Evolutionary conservation across 2,888 invertebrate species (phyloP).

Genomic region (Schizaphis graminum): DNA sequence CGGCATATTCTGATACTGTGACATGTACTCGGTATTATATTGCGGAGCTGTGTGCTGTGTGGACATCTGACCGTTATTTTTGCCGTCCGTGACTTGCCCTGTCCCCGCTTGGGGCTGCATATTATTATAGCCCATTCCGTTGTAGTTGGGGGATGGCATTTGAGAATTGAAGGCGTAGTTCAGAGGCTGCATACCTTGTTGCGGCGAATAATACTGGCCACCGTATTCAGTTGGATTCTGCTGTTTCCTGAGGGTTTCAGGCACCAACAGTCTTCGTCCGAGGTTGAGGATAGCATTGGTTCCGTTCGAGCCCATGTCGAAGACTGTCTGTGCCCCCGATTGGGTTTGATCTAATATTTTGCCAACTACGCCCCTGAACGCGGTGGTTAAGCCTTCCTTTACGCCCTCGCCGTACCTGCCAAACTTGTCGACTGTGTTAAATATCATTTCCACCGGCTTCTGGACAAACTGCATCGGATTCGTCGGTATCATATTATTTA

Average conservation of each 20-base stretch:
- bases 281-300: neutral
- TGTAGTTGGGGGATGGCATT: neutral
- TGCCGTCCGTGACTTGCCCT: neutral
- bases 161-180: neutral
- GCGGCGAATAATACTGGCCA: neutral
- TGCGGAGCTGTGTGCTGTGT: neutral
- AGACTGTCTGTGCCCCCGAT: neutral
- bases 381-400: neutral
- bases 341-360: neutral
- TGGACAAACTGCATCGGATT: neutral
- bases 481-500: neutral
- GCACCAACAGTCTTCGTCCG: neutral
- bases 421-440: neutral
- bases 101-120: neutral
- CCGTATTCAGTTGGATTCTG: neutral
- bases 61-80: neutral
- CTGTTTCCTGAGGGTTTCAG: neutral
- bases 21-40: neutral
- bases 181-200: neutral
- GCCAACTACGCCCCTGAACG: neutral
- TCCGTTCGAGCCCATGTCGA: neutral
- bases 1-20: neutral
- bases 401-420: neutral
- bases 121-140: neutral
- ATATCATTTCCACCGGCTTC: neutral